These are phyloP conservation scores for Trachymyrmex septentrionalis DNA, from an alignment of 1,140 invertebrate species.

Conservation along the genomic window DNA sequence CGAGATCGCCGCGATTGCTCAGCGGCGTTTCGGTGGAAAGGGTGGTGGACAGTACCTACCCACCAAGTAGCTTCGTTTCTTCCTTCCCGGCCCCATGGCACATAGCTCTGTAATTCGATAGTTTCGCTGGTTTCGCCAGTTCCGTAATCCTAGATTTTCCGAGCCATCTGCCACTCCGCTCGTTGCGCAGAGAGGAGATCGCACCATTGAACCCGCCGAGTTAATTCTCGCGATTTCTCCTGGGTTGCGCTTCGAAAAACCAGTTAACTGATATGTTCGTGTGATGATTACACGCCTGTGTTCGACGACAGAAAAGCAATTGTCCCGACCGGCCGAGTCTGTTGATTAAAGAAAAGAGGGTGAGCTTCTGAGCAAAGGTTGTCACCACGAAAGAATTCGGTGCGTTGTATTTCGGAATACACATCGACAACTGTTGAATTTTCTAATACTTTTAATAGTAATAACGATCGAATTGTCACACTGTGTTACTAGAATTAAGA, in stretches of 20 bases:
- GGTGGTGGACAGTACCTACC: neutral
- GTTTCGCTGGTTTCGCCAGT: conserved; percentile 77
- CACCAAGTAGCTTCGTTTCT: conserved; percentile 51
- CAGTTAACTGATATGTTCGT: conserved; percentile 40
- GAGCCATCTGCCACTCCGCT: conserved; percentile 72
- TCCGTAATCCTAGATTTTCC: conserved; percentile 78
- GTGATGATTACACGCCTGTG: conserved; percentile 42
- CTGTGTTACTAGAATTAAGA: neutral
- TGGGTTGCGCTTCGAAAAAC: neutral
- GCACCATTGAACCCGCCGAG: conserved; percentile 48
- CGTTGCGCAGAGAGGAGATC: conserved; percentile 15
- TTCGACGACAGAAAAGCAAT: conserved; percentile 33
- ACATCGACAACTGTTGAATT: neutral
- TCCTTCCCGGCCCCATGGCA: conserved; percentile 33
- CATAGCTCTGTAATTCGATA: conserved; percentile 71
- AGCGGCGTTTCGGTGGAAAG: neutral
- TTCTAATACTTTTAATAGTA: neutral
- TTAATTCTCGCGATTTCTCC: conserved; percentile 62
- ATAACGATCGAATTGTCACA: neutral
- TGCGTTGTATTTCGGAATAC: neutral
- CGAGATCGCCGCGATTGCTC: conserved; percentile 51
- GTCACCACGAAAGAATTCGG: conserved; percentile 41
- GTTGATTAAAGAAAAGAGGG: conserved; percentile 31
- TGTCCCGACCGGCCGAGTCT: neutral
- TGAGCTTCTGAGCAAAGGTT: neutral